These are phyloP conservation scores for Coilia nasus DNA, from an alignment of 2,797 vertebrate genomes.

Conservation along the genomic window DNA sequence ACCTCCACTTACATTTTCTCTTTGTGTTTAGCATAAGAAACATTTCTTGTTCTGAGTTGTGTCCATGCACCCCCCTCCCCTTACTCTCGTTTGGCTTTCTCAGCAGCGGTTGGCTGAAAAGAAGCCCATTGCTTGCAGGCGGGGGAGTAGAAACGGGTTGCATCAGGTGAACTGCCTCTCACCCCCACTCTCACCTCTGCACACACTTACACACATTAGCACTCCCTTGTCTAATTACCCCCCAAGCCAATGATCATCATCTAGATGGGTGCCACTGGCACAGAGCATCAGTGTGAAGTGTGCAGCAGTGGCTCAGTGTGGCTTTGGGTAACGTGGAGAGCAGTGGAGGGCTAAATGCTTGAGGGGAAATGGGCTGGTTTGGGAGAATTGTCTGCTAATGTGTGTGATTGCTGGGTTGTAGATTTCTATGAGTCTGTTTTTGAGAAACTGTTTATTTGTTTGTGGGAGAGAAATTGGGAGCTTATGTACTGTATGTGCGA, in stretches of 20 bases:
- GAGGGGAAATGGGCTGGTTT: not conserved
- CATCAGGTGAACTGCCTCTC: slow-evolving; percentile 41
- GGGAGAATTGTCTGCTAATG: not conserved
- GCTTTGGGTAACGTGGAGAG: not conserved
- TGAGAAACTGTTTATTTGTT: not conserved
- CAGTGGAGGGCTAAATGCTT: slow-evolving; percentile 24
- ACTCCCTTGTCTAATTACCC: not conserved
- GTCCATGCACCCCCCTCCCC: slow-evolving; percentile 37
- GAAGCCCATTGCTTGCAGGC: slow-evolving; percentile 60
- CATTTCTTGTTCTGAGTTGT: slow-evolving; percentile 14
- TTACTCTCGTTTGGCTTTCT: slow-evolving; percentile 53
- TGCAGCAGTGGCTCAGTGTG: not conserved
- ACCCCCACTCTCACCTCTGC: slow-evolving; percentile 30
- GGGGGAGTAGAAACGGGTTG: slow-evolving; percentile 57
- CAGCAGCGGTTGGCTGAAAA: slow-evolving; percentile 50
- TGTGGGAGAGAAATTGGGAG: not conserved
- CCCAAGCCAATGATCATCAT: not conserved
- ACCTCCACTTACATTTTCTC: not conserved
- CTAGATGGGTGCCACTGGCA: not conserved
- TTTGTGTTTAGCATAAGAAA: slow-evolving; percentile 30
- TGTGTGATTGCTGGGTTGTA: not conserved
- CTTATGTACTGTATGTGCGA: not conserved
- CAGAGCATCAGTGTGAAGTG: not conserved
- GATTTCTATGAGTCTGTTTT: not conserved
- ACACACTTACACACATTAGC: not conserved